Evolutionary conservation across 2,113 vertebrate species (phyloP).

Genomic region (Ailurus styani): DNA sequence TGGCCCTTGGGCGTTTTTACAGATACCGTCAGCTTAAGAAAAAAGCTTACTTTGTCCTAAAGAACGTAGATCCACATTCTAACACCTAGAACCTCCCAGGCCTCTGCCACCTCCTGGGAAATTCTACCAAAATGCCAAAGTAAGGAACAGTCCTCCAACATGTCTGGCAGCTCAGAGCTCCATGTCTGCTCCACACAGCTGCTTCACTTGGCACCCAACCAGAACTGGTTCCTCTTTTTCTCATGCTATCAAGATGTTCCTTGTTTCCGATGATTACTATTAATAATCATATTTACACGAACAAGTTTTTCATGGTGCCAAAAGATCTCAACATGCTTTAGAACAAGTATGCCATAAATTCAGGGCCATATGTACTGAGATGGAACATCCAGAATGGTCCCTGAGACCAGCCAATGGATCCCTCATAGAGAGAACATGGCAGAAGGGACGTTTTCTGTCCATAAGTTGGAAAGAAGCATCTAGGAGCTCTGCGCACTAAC

Average conservation of each 20-base stretch:
- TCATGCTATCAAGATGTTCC: constrained; percentile 44
- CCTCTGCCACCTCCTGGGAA: neutral
- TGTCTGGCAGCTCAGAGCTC: neutral
- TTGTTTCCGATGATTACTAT: constrained; percentile 50
- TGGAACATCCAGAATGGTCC: neutral
- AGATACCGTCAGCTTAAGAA: neutral
- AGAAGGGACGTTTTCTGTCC: neutral
- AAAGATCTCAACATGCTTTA: neutral
- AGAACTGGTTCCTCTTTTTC: constrained; percentile 9
- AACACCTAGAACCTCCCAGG: neutral
- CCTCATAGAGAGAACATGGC: neutral
- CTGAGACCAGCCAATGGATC: neutral
- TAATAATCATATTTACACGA: constrained; percentile 63
- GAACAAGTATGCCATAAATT: neutral
- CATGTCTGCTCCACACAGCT: neutral
- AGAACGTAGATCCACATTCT: neutral
- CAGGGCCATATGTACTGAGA: neutral
- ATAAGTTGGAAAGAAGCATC: neutral
- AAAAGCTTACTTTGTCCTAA: neutral
- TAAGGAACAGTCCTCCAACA: neutral
- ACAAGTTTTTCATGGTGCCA: neutral
- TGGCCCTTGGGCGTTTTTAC: neutral
- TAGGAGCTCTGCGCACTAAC: neutral
- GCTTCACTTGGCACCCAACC: neutral
- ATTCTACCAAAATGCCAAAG: neutral